A percentile compares a stretch with the other conserved stretches of the same genome.
These are phyloP conservation scores for Lasiommata megera DNA, from an alignment of 2,888 invertebrate genomes.

Conservation along the genomic window DNA sequence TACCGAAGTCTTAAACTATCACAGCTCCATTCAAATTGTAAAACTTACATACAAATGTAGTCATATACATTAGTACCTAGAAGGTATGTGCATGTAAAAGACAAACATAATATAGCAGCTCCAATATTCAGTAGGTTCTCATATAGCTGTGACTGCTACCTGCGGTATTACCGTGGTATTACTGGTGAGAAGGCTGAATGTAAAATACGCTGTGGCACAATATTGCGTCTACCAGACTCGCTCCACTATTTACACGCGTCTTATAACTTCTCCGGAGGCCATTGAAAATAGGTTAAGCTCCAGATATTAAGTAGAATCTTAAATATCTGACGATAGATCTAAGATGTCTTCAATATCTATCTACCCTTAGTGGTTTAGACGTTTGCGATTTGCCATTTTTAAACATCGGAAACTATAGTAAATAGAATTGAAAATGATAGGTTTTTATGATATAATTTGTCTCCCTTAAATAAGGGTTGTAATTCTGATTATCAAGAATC, in stretches of 20 bases:
- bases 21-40: no score
- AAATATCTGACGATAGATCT: background rate
- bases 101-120: no score
- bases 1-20: no score
- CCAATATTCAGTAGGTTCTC: background rate
- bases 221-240: background rate
- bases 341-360: background rate
- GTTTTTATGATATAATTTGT: no score
- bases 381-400: no score
- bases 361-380: background rate
- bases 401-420: no score
- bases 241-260: background rate
- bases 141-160: background rate
- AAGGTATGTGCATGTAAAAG: no score
- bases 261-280: background rate
- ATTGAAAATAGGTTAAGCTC: background rate
- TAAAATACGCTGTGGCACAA: background rate
- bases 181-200: background rate
- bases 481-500: no score
- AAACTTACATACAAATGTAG: no score
- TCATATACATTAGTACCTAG: no score
- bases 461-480: no score
- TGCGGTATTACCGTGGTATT: background rate
- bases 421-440: no score
- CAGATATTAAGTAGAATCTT: background rate